phyloP scores from a whole-genome alignment of 2,797 vertebrate genomes.

The Danio albolineatus region DNA sequence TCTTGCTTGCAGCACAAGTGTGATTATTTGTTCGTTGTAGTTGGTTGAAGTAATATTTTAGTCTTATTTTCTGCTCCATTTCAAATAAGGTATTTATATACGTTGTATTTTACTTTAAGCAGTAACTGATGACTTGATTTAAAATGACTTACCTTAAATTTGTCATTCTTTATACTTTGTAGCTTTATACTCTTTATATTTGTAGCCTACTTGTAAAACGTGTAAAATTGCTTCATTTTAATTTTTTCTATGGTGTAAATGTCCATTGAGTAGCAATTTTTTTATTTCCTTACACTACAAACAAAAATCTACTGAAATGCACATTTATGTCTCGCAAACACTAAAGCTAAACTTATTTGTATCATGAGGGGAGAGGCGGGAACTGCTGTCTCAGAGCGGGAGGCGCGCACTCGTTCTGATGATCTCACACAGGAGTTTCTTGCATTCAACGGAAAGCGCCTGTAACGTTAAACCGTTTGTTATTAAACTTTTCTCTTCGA shows the following conservation, averaged over 20 bases:
- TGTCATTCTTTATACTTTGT: background rate
- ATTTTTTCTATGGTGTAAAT: too few relatives aligned
- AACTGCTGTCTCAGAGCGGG: background rate
- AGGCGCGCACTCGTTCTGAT: conserved; percentile 33
- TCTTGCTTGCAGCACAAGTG: too few relatives aligned
- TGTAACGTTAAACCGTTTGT: background rate
- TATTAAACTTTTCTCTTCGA: conserved; percentile 15
- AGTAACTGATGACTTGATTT: too few relatives aligned
- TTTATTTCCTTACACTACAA: background rate
- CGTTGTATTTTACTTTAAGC: too few relatives aligned
- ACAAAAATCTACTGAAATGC: background rate
- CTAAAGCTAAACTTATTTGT: background rate
- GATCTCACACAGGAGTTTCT: conserved; percentile 30
- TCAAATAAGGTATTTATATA: too few relatives aligned
- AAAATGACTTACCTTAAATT: background rate
- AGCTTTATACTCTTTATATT: too few relatives aligned
- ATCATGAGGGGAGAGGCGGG: conserved; percentile 19
- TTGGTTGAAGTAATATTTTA: too few relatives aligned
- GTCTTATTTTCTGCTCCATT: too few relatives aligned
- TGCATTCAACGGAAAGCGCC: conserved; percentile 2
- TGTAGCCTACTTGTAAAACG: background rate
- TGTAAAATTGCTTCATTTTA: background rate
- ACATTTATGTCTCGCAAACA: background rate
- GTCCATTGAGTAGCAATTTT: too few relatives aligned
- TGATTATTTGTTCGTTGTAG: too few relatives aligned